Base-by-base conservation (phyloP, 2,797 vertebrate species). In the Psittacula echo region DNA sequence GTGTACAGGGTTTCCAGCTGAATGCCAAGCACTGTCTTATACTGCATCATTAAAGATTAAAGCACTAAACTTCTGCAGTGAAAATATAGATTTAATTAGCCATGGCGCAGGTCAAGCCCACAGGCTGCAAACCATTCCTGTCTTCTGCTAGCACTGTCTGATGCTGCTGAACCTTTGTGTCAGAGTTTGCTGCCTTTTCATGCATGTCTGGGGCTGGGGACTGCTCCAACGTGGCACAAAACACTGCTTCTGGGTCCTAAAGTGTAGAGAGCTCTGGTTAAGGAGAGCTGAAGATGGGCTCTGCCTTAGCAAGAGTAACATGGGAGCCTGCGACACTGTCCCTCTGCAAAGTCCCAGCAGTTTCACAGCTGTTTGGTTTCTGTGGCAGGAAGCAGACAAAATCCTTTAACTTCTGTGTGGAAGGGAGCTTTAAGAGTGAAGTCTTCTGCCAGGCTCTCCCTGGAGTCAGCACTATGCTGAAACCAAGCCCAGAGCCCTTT, bases 381-480 rank as follows among this genome's bases (percentile, higher is more conserved):
- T 73, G 45, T 91, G 77, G 60, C 32, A 74, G 70, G 62, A 89
- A 80, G 72, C 7, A 3, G 54, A 54, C 85, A 41, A 93, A 96
- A 75, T 72, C 30, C 29, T 82, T 70, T 11, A 84, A 51, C 7
- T 92, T 81, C 53, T 44, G 10, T 5, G 4, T 60, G 32, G 78
- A 60, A 87, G 44, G 71, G 68, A 92, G 54, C 48, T 85, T 83
- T 85, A 34, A 0, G 4, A 82, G 87, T 10, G 41, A 68, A 77
- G 72, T 87, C 80, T 89, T 87, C 78, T 70, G 79, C 51, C 34
- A 83, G 72, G 78, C 79, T 93, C 80, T 95, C 61, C 92, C 60
- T 47, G 29, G 87, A 93, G 87, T 92, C 58, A 96, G 86, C 32
- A 7, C 88, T 87, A 81, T 60, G 66, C 91, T 84, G 93, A 95